Conservation (phyloP, 2,797 vertebrate species). For the Gallinago solitaria region DNA sequence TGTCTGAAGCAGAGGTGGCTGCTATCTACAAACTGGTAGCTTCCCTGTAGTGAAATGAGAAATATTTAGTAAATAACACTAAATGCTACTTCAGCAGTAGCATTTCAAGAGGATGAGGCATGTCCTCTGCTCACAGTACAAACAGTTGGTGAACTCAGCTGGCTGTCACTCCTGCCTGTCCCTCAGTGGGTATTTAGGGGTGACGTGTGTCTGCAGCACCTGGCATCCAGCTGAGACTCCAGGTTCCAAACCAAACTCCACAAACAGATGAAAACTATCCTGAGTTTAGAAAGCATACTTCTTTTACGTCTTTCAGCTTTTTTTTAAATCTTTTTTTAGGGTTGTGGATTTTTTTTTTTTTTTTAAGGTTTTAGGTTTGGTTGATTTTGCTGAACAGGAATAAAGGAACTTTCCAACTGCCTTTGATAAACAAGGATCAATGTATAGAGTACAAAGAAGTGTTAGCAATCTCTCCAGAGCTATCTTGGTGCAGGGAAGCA, state of each 20-base stretch:
- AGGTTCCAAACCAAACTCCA: neutral
- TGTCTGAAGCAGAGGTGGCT: neutral
- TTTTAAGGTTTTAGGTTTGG: neutral
- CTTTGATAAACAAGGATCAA: neutral
- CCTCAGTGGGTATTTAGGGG: neutral
- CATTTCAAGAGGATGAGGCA: neutral
- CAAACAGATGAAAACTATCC: neutral
- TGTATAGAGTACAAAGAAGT: neutral
- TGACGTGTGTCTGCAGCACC: neutral
- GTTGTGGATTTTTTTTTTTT: too few relatives aligned
- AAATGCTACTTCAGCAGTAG: neutral
- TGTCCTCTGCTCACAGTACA: neutral
- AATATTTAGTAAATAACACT: neutral
- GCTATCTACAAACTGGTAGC: neutral
- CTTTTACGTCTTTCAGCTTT: neutral
- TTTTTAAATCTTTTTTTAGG: neutral
- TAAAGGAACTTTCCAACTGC: neutral
- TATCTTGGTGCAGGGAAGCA: neutral
- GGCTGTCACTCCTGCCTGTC: neutral
- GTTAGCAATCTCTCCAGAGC: neutral
- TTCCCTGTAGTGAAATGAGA: neutral
- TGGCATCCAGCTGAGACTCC: neutral
- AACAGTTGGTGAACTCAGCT: neutral
- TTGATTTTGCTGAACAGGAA: neutral
- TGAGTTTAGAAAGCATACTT: neutral